Evolutionary conservation across 1,140 invertebrate genomes (phyloP).

Genomic region (Lamellibrachia luymesi): DNA sequence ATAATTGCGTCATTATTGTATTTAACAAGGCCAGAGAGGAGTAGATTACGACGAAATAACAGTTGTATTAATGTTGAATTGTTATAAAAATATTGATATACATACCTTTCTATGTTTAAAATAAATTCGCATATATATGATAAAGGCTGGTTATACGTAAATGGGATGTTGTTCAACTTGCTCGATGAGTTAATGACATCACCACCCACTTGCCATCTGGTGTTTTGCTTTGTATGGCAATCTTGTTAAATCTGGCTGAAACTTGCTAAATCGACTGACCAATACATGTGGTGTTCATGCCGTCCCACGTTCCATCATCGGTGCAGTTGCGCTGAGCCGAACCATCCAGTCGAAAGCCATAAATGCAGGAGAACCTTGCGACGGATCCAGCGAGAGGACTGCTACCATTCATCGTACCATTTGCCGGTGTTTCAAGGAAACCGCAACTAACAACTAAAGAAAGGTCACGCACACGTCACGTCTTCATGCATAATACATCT

Average conservation of each 20-base stretch:
- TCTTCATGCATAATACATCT: not conserved
- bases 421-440: not conserved
- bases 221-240: not conserved
- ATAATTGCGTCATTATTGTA: not conserved
- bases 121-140: too few species aligned
- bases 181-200: too few species aligned
- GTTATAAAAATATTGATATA: too few species aligned
- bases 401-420: not conserved
- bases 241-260: not conserved
- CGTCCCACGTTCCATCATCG: not conserved
- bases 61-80: too few species aligned
- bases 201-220: too few species aligned
- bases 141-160: too few species aligned
- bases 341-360: not conserved
- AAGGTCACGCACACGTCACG: not conserved
- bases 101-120: too few species aligned
- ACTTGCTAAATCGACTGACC: not conserved
- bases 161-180: too few species aligned
- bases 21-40: too few species aligned
- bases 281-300: not conserved
- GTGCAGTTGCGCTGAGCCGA: not conserved
- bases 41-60: too few species aligned
- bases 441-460: not conserved
- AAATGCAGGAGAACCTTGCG: not conserved
- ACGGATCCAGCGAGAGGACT: not conserved